Percentiles rank a stretch among this genome's conserved stretches.
These are phyloP conservation scores for Sarcophilus harrisii DNA, from an alignment of 2,797 vertebrate species.

Conservation along the genomic window DNA sequence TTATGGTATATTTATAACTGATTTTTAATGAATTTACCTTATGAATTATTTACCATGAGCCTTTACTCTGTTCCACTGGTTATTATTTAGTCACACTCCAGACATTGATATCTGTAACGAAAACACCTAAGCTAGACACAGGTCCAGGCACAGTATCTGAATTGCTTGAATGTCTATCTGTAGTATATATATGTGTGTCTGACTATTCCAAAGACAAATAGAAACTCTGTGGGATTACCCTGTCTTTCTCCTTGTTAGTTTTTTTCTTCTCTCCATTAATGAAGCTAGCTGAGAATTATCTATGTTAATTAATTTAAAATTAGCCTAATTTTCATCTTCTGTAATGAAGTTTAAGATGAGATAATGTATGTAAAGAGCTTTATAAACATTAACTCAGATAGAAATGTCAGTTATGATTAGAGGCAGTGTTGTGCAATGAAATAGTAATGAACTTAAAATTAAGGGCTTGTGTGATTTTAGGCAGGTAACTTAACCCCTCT, in stretches of 20 bases:
- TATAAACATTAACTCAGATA: background rate
- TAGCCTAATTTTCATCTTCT: constrained; percentile 54
- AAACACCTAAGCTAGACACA: background rate
- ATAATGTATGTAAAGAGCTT: background rate
- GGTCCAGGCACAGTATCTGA: background rate
- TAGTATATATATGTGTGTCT: background rate
- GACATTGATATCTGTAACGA: background rate
- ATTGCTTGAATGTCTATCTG: background rate
- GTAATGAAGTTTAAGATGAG: constrained; percentile 34
- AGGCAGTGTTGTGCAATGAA: background rate
- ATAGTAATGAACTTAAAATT: background rate
- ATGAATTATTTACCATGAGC: background rate
- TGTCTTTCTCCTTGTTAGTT: constrained; percentile 21
- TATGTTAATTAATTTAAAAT: constrained; percentile 56
- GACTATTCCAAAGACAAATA: constrained; percentile 29
- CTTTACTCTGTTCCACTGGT: background rate
- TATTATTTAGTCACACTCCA: background rate
- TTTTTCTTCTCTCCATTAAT: constrained; percentile 50
- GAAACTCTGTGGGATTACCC: constrained; percentile 48
- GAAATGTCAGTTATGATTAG: background rate
- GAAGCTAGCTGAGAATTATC: constrained; percentile 44
- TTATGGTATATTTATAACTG: constrained; percentile 29
- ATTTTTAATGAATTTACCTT: constrained; percentile 7
- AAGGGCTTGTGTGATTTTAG: background rate
- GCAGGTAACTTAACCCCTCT: background rate